Conservation (phyloP, 2,113 vertebrate genomes). For the Ptilonorhynchus violaceus region DNA sequence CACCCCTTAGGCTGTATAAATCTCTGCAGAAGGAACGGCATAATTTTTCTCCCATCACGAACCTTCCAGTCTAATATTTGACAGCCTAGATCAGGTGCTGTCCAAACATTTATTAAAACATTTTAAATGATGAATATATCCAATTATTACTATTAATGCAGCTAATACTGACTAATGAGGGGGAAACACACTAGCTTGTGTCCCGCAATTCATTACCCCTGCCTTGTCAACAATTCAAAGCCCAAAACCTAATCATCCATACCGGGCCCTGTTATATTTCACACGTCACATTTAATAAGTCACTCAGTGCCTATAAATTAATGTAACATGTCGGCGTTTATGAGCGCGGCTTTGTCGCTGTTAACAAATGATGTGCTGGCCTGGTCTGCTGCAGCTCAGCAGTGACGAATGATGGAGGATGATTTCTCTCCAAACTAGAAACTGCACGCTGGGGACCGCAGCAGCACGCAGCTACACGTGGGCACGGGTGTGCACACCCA, state of each 20-base stretch:
- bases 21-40: slow-evolving; percentile 67
- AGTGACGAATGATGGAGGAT: slow-evolving; percentile 76
- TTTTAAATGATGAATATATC: slow-evolving; percentile 89
- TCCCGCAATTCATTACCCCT: slow-evolving; percentile 85
- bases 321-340: slow-evolving; percentile 86
- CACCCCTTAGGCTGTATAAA: slow-evolving; percentile 68
- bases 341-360: slow-evolving; percentile 79
- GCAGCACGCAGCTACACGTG: neutral
- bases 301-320: slow-evolving; percentile 87
- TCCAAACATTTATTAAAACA: slow-evolving; percentile 90
- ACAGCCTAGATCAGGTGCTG: slow-evolving; percentile 82
- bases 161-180: slow-evolving; percentile 89
- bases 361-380: slow-evolving; percentile 84
- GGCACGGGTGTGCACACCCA: neutral
- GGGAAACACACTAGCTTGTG: slow-evolving; percentile 76
- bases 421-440: slow-evolving; percentile 75
- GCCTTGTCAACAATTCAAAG: slow-evolving; percentile 88
- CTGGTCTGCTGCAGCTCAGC: slow-evolving; percentile 73
- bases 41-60: slow-evolving; percentile 78
- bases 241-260: slow-evolving; percentile 86
- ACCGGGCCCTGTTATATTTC: slow-evolving; percentile 82
- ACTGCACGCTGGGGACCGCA: slow-evolving; percentile 54
- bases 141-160: slow-evolving; percentile 90
- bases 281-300: slow-evolving; percentile 90
- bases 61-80: slow-evolving; percentile 75